Evolutionary conservation across 37 sponge, comb jelly and placozoan species (phyloP), one percentile per base, ranked within the genome.

Genomic region (Dysidea cf. avara): DNA sequence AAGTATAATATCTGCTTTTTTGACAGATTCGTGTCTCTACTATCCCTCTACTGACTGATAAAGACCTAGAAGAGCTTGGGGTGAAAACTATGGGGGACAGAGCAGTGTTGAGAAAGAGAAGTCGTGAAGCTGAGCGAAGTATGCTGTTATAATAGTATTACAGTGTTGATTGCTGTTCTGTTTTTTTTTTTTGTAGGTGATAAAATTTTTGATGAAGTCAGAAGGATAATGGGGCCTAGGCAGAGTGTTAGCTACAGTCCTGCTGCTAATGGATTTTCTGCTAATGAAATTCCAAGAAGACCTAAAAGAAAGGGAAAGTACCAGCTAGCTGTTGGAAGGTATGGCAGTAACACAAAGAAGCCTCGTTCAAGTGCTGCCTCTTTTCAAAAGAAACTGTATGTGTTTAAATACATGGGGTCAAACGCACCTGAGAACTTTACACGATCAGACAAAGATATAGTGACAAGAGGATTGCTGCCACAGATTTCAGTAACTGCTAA

Each of bases 371-470:
- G 47, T 43, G 40, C 68, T 43, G 68, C 48, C 22, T 39, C n/a
- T 3, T 66, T 66, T 66, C 68, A 66, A 39, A 66, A 66, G 68
- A 66, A 66, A 20, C n/a, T n/a, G n/a, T n/a, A n/a, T n/a, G n/a
- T n/a, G n/a, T n/a, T n/a, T n/a, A n/a, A n/a, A n/a, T n/a, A n/a
- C n/a, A n/a, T n/a, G n/a, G n/a, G n/a, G n/a, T n/a, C n/a, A n/a
- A n/a, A n/a, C n/a, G n/a, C n/a, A n/a, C n/a, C n/a, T n/a, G n/a
- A n/a, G n/a, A n/a, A n/a, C n/a, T n/a, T n/a, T n/a, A n/a, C n/a
- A n/a, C n/a, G n/a, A n/a, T n/a, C n/a, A n/a, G n/a, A n/a, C n/a
- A n/a, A n/a, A n/a, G n/a, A n/a, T n/a, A n/a, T n/a, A n/a, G n/a
- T n/a, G n/a, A n/a, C n/a, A n/a, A n/a, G n/a, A n/a, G n/a, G n/a